Base-by-base conservation (phyloP, 2,797 vertebrate species). In the Iguana delicatissima region DNA sequence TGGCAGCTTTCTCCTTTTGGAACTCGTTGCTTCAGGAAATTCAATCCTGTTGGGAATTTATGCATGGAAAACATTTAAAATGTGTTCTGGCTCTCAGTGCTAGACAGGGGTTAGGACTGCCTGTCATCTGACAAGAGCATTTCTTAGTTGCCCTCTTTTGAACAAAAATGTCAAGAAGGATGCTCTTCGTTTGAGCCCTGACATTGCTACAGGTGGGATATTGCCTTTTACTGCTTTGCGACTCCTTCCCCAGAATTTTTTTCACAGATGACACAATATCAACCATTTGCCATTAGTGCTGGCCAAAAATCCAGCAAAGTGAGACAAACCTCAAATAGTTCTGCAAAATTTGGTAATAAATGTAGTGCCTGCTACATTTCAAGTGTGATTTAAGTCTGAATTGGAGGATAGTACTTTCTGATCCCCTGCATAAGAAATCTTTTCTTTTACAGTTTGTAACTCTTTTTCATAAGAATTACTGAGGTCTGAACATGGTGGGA, bases 21-120 rank as follows among this genome's bases (percentile, higher is more conserved):
- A 89, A 94, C 29, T 22, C 16, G 50, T 38, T 86, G 76, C 92
- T 92, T 93, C 90, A 92, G 92, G 94, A 95, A 95, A 86, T 1
- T 1, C 84, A 90, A 77, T 88, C 80, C 81, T 91, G 32, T 90
- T 38, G 83, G 85, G 81, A 86, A 85, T 76, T 82, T 89, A 85
- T 82, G 73, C 35, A 24, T 92, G 92, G 92, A 95, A 96, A 96
- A 92, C 81, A 84, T 90, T 94, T 89, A 22, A 72, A 3, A 14
- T 91, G 69, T 64, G 95, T 85, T 91, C 69, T 95, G 90, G 85
- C 87, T 95, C 74, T 86, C 83, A 73, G 87, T 83, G 4, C 9
- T 95, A 91, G 91, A 92, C 94, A 93, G 92, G 92, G 85, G 73
- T 67, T 83, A 84, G 64, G 83, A 74, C 29, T 92, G 24, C 84